These are phyloP conservation scores for Spilarctia lutea DNA, from an alignment of 2,888 invertebrate genomes.

Conservation along the genomic window DNA sequence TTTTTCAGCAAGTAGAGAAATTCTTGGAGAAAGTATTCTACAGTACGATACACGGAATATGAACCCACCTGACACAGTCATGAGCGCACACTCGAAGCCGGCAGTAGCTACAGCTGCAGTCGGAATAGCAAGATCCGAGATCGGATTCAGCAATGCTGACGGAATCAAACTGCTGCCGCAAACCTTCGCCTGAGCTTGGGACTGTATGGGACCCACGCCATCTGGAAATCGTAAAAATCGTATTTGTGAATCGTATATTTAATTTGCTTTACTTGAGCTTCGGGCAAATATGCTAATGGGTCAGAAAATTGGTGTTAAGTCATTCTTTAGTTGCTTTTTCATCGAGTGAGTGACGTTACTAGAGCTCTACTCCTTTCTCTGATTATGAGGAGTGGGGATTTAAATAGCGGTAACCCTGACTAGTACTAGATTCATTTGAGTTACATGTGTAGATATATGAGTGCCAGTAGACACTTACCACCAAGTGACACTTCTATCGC, in stretches of 20 bases:
- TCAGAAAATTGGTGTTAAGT: neutral
- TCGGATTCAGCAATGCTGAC: constrained; percentile 81
- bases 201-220: constrained; percentile 81
- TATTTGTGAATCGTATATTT: neutral
- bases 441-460: too few relatives aligned
- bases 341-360: neutral
- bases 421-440: too few relatives aligned
- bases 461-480: too few relatives aligned
- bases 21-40: too few relatives aligned
- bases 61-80: constrained; percentile 76
- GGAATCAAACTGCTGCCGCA: constrained; percentile 70
- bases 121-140: constrained; percentile 86
- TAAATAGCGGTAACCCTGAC: too few relatives aligned
- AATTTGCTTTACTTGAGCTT: neutral
- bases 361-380: neutral
- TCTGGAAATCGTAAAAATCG: constrained; percentile 61
- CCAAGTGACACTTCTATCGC: too few relatives aligned
- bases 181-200: constrained; percentile 72
- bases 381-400: too few relatives aligned
- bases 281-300: neutral
- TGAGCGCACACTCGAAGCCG: constrained; percentile 81
- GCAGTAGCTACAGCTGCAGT: constrained; percentile 88
- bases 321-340: neutral
- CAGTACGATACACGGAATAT: neutral
- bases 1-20: too few relatives aligned